phyloP scores from a whole-genome alignment of 2,113 vertebrate genomes.

The Dendropsophus ebraccatus region DNA sequence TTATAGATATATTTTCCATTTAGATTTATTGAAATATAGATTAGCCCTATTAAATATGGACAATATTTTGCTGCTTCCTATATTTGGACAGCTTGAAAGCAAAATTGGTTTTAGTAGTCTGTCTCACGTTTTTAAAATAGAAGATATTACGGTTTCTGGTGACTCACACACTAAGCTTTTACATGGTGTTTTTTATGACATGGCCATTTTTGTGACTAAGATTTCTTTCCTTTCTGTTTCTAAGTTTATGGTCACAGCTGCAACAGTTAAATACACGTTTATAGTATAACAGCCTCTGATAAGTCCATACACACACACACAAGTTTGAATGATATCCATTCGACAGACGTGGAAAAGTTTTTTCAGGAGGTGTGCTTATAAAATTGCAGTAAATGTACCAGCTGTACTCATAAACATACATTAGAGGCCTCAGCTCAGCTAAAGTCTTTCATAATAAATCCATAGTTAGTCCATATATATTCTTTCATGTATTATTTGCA shows the following conservation, averaged over 20 bases:
- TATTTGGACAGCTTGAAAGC: not conserved
- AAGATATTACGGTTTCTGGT: constrained; percentile 37
- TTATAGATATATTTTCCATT: not conserved
- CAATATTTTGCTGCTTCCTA: not conserved
- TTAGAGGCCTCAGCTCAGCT: constrained; percentile 71
- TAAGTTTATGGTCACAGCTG: constrained; percentile 83
- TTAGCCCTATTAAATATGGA: too few relatives aligned
- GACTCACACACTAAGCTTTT: constrained; percentile 43
- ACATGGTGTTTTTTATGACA: constrained; percentile 63
- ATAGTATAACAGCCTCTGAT: constrained; percentile 73
- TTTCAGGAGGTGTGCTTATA: constrained; percentile 78
- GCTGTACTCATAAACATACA: constrained; percentile 81
- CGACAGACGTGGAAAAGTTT: constrained; percentile 72
- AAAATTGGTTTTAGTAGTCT: not conserved
- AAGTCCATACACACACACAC: constrained; percentile 78
- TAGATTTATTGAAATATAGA: too few relatives aligned
- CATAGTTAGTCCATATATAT: constrained; percentile 75
- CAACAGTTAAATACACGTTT: constrained; percentile 78
- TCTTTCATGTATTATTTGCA: constrained; percentile 80
- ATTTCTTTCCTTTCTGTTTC: constrained; percentile 70
- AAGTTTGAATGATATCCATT: constrained; percentile 79
- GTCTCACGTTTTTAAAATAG: constrained; percentile 10
- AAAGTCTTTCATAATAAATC: constrained; percentile 77
- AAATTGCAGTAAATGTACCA: constrained; percentile 80
- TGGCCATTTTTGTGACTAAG: constrained; percentile 74